phyloP scores from a whole-genome alignment of 2,113 vertebrate genomes.

The Laticauda laticaudata region DNA sequence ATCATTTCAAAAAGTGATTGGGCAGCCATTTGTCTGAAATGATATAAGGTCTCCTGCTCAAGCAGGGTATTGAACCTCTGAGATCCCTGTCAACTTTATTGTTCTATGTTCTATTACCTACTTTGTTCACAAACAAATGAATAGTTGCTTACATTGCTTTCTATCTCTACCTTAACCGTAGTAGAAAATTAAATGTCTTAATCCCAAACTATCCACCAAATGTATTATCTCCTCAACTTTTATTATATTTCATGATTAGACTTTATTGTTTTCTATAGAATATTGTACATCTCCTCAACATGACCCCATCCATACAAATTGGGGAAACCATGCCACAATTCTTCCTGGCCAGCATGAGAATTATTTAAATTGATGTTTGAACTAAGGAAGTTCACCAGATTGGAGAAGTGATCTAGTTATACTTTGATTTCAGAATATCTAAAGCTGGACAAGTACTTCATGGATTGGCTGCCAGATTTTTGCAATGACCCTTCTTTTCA shows the following conservation, averaged over 20 bases:
- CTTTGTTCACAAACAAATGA: not conserved
- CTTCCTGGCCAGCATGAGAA: not conserved
- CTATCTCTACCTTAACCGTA: no score
- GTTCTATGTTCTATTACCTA: not conserved
- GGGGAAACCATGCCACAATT: not conserved
- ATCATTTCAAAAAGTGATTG: not conserved
- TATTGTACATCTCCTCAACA: not conserved
- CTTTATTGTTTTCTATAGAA: not conserved
- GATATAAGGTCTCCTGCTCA: not conserved
- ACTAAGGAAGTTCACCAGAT: not conserved
- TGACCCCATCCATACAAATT: not conserved
- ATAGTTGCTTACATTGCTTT: not conserved
- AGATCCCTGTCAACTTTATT: not conserved
- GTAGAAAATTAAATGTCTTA: not conserved
- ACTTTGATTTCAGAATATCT: not conserved
- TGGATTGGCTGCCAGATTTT: not conserved
- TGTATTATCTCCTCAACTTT: not conserved
- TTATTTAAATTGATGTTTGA: not conserved
- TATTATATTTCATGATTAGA: not conserved
- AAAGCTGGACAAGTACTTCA: not conserved
- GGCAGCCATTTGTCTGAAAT: not conserved
- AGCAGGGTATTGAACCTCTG: not conserved
- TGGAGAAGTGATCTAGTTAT: not conserved
- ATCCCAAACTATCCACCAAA: not conserved
- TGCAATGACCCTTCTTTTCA: not conserved